Evolutionary conservation across 2,113 vertebrate genomes (phyloP), one percentile per base, ranked within the genome.

Genomic region (Zonotrichia leucophrys): DNA sequence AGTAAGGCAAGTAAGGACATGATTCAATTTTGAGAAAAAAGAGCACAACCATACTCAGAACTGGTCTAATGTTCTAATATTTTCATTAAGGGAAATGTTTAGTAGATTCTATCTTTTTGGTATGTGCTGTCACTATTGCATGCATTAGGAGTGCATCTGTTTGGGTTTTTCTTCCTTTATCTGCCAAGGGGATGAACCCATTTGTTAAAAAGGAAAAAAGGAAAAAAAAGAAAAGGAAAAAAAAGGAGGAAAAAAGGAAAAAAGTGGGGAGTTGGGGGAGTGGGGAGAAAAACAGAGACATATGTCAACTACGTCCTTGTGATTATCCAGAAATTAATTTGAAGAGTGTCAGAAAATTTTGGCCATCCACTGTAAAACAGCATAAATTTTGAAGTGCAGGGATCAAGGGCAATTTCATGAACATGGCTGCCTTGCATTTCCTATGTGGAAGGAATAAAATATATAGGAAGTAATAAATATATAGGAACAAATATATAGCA

Each of bases 231-330:
- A 20, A 17, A 14, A 5, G 9, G 6, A 8, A 9, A 8, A 1
- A n/a, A 8, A 39, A 16, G 2, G 3, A 20, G 11, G 4, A 7
- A 41, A 39, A 21, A 6, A 20, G 5, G 9, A 11, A 9, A 5
- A 72, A 72, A 33, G 30, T 2, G 1, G 23, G 16, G 13, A 6
- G 9, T 5, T 11, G 1, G 3, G 4, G 2, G 9, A 0, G 2
- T 30, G 10, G 10, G 10, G 12, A 24, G 16, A 23, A 52, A 68
- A 68, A 52, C 12, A 14, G 33, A 69, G 12, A 39, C 3, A 14
- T n/a, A 28, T 35, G 55, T 39, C 74, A 62, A 9, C 16, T 75
- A 10, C 44, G 31, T 42, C 10, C 30, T 41, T 84, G 4, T 68
- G 66, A 50, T 64, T 92, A 21, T 74, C 9, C 19, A 67, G 27